A percentile compares a stretch with the other conserved stretches of the same genome.
Conservation (phyloP, 2,113 vertebrate genomes). For the Columba livia region DNA sequence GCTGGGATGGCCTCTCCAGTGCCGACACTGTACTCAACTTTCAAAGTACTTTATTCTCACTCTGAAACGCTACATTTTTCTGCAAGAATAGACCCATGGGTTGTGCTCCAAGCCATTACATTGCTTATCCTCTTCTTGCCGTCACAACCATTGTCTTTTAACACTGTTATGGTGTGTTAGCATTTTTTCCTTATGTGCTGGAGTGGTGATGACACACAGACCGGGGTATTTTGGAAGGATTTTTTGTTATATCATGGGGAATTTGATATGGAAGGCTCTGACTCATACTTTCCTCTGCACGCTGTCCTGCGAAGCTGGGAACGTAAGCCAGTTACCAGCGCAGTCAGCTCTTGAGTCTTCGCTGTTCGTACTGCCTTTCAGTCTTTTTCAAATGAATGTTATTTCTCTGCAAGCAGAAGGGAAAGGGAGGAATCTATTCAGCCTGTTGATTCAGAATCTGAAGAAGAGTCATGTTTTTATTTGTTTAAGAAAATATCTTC, state of each 20-base stretch:
- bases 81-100: neutral
- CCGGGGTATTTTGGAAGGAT: neutral
- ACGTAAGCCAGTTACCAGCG: neutral
- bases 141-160: neutral
- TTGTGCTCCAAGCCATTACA: neutral
- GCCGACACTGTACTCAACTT: neutral
- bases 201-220: neutral
- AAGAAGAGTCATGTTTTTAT: neutral
- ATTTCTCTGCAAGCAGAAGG: neutral
- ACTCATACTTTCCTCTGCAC: neutral
- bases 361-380: neutral
- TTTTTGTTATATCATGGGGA: neutral
- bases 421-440: neutral
- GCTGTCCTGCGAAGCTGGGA: neutral
- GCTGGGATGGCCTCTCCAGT: neutral
- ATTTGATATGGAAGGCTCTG: neutral
- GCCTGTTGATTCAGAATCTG: neutral
- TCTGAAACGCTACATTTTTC: neutral
- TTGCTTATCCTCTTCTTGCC: neutral
- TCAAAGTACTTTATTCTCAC: neutral
- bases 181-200: fast-evolving
- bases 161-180: neutral
- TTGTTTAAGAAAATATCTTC: neutral
- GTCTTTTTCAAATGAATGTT: neutral
- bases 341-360: neutral